Evolutionary conservation across 2,888 invertebrate species (phyloP).

Genomic region (Girardia tigrina): DNA sequence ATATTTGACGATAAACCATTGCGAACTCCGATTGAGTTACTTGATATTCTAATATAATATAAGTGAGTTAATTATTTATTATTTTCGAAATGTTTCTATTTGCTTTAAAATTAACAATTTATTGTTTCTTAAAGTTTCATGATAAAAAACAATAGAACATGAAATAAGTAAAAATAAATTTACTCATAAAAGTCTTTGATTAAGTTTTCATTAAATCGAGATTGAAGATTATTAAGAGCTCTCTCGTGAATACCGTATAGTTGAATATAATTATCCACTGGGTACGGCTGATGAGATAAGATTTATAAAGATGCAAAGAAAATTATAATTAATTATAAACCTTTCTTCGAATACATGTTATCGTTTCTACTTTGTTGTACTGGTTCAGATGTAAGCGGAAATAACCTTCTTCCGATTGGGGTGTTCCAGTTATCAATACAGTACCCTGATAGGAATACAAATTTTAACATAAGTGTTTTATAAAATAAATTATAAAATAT

Average conservation of each 20-base stretch:
- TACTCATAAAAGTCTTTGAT: slow-evolving; percentile 56
- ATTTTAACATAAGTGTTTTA: no score
- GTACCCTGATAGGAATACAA: no score
- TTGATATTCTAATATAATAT: no score
- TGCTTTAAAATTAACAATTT: no score
- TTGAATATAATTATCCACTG: slow-evolving; percentile 55
- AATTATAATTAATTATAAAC: not conserved
- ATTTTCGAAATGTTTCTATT: no score
- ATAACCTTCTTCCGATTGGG: slow-evolving; percentile 42
- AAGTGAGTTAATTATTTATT: no score
- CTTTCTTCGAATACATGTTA: slow-evolving; percentile 43
- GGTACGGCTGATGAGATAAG: slow-evolving; percentile 57
- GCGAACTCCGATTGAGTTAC: no score
- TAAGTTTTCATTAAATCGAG: slow-evolving; percentile 56
- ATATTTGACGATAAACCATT: no score
- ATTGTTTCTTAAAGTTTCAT: no score
- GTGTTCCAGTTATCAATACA: slow-evolving; percentile 43
- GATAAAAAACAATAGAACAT: no score
- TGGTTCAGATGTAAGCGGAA: slow-evolving; percentile 49
- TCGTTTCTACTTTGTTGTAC: slow-evolving; percentile 47
- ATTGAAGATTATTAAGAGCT: slow-evolving; percentile 59
- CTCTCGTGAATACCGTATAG: slow-evolving; percentile 64
- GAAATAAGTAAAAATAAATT: slow-evolving; percentile 36
- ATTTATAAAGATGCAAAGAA: no score
- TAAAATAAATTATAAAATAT: no score